Base-by-base conservation (phyloP, 2,113 vertebrate genomes). In the Hemiscyllium ocellatum region DNA sequence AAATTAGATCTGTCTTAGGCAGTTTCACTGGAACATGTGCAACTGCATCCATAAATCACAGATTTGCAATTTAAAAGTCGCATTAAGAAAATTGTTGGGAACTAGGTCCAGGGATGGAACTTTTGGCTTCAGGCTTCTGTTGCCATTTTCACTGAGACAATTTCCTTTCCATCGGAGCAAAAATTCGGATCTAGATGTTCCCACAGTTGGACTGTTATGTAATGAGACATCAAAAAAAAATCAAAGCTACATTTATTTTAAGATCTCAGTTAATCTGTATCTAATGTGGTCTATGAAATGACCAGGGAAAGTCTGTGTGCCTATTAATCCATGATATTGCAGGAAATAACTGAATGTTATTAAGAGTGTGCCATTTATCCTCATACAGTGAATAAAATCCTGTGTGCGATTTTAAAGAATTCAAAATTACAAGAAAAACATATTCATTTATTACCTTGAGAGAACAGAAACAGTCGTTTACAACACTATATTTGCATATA, bases 401-500 rank as follows among this genome's bases (percentile, higher is more conserved):
- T 72, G 37, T 70, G 15, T 24, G 66, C 2, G 72, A 24, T 10
- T n/a, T 37, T 70, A 12, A 95, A 72, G 29, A 95, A 95, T 95
- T 72, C 24, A 29, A 24, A 70, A 95, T 72, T 22, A 76, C n/a
- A 24, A 68, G 37, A 17, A 90, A 33, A 70, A 72, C 47, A 95
- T 42, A 76, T 76, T 17, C 22, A 95, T 72, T 76, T 24, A 95
- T 29, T 95, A 19, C 94, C 26, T 52, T 3, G 94, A 37, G 68
- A 76, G 94, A 76, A 37, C 2, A 68, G 65, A 65, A 95, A 47
- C 4, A 1, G 52, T 95, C 24, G 52, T 76, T 52, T 69, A 95
- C 89, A 66, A 93, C 56, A 93, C 33, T 33, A 66, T 93, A 93
- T 93, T 93, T 66, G 89, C 37, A 76, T 52, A 72, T 69, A 95